A percentile compares a stretch with the other conserved stretches of the same genome.
phyloP scores from a whole-genome alignment of 2,113 vertebrate genomes.

The Dipodomys spectabilis region DNA sequence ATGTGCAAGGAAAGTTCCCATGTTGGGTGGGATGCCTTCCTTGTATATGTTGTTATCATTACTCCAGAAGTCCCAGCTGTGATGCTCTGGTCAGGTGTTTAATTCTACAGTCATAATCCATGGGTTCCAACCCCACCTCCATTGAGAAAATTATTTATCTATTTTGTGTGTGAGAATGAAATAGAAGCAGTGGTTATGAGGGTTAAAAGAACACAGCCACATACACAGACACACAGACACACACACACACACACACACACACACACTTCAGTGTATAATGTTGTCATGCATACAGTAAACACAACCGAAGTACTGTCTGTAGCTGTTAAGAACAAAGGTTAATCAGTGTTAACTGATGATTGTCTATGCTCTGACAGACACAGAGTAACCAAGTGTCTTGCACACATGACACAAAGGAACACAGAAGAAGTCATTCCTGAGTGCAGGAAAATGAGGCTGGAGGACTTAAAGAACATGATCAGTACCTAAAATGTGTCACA shows the following conservation, averaged over 20 bases:
- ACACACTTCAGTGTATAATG: no score
- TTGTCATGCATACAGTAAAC: not conserved
- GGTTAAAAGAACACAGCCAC: not conserved
- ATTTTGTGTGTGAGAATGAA: not conserved
- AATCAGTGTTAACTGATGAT: not conserved
- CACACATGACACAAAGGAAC: rapidly evolving
- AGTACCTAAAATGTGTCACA: rapidly evolving
- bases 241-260: not conserved
- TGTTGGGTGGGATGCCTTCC: rapidly evolving
- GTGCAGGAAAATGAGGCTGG: not conserved
- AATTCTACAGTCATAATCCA: not conserved
- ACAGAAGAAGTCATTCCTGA: no score
- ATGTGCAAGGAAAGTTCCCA: not conserved
- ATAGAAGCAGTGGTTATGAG: not conserved
- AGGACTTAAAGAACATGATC: not conserved
- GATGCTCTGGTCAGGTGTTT: no score
- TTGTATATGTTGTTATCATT: not conserved
- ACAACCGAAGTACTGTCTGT: not conserved
- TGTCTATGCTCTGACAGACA: not conserved
- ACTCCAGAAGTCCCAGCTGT: not conserved
- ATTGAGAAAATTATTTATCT: not conserved
- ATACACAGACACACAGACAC: no score
- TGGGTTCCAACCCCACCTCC: not conserved
- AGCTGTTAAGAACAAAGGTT: not conserved
- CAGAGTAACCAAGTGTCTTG: not conserved